Evolutionary conservation across 2,888 invertebrate genomes (phyloP), one percentile per base, ranked within the genome.

Genomic region (Ramazzottius varieornatus): DNA sequence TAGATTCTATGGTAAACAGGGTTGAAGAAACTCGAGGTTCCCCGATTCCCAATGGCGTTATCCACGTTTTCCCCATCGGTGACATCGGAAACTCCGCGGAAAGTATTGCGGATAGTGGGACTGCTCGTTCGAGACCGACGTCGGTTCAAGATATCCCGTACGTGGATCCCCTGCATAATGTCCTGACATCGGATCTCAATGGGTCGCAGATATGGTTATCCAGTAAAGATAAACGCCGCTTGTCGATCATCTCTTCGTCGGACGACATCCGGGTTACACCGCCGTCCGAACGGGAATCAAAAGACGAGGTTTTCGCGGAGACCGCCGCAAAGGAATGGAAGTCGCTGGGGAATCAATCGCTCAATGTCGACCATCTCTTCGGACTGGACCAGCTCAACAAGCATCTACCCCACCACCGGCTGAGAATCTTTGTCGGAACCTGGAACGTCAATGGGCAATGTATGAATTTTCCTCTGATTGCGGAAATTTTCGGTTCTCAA

Each of bases 371-470:
- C 29, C 54, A 54, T 0, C 76, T 92, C 54, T 78, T 92, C 63
- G 91, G 92, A 0, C 82, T 86, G 1, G 82, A 83, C 29, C 92
- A 94, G 74, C 78, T 94, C 66, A 85, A 86, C 71, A 84, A 88
- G 74, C 85, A 87, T 63, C 82, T 93, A 71, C 90, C 90, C 1
- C 84, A 84, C 71, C 81, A 87, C 70, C 86, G 88, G 76, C 81
- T 91, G 0, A 85, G 83, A 69, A 83, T 93, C 71, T 91, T 89
- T 80, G 84, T 91, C 66, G 91, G 88, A 2, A 88, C 90, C 32
- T 94, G 93, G 92, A 94, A 94, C 75, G 92, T 93, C 90, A 91
- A 90, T 76, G 91, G 90, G 34, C 87, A 91, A 54, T n/a, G n/a
- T n/a, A n/a, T n/a, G n/a, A n/a, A n/a, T n/a, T n/a, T n/a, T n/a